Evolutionary conservation across 1,140 invertebrate genomes (phyloP).

Genomic region (Watersipora subatra): DNA sequence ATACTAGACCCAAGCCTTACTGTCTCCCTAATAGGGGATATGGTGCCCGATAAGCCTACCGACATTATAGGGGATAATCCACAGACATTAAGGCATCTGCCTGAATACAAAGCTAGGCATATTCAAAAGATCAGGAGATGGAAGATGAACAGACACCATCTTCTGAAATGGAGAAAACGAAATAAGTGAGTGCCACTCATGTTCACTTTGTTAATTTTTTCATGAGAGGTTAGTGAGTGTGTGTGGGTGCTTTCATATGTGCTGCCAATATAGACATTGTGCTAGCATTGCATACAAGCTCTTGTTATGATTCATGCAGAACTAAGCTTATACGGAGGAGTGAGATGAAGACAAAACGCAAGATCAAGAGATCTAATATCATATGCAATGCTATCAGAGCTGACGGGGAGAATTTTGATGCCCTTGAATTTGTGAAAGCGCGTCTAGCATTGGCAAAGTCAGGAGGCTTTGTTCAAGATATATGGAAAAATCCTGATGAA

Average conservation of each 20-base stretch:
- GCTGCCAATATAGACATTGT: too few species aligned
- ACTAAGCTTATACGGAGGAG: too few species aligned
- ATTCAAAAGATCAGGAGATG: background rate
- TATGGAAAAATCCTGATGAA: background rate
- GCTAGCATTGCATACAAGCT: too few species aligned
- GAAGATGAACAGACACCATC: background rate
- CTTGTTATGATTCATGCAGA: too few species aligned
- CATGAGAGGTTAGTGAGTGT: too few species aligned
- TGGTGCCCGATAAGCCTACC: background rate
- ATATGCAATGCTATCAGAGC: background rate
- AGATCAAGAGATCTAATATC: background rate
- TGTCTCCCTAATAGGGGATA: background rate
- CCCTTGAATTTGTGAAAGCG: background rate
- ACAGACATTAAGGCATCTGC: background rate
- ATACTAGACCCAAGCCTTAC: background rate
- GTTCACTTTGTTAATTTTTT: too few species aligned
- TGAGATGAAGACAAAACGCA: background rate
- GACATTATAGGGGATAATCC: background rate
- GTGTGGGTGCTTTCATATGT: too few species aligned
- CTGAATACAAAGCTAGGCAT: background rate
- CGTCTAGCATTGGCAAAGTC: background rate
- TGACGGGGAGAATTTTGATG: background rate
- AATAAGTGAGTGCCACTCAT: background rate
- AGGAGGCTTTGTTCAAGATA: background rate
- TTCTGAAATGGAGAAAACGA: background rate